A percentile compares a stretch with the other conserved stretches of the same genome.
These are phyloP conservation scores for Eurois occulta DNA, from an alignment of 2,888 invertebrate species.

Conservation along the genomic window DNA sequence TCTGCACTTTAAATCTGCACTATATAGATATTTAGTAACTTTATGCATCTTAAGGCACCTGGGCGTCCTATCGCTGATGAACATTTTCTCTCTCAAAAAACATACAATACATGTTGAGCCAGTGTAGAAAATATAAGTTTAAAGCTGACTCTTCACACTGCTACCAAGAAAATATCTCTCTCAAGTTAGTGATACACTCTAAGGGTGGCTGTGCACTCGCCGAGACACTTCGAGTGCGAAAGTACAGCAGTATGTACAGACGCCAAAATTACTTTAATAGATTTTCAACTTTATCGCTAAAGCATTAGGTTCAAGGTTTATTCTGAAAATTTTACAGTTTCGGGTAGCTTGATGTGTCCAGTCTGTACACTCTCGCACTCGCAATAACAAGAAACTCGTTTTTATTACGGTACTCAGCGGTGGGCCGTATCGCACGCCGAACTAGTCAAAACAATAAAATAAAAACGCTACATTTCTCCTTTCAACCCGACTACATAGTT, in stretches of 20 bases:
- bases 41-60: background rate
- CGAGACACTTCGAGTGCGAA: background rate
- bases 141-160: background rate
- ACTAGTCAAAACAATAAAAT: background rate
- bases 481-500: conserved; percentile 6
- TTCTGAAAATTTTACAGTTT: no score
- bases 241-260: background rate
- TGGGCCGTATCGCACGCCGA: background rate
- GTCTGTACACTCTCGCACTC: no score
- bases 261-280: no score
- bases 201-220: background rate
- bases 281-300: no score
- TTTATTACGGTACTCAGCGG: background rate
- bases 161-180: background rate
- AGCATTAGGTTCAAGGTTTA: no score
- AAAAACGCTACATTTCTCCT: conserved; percentile 16
- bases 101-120: background rate
- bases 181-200: background rate
- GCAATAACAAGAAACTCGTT: background rate
- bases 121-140: background rate
- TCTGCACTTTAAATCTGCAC: background rate
- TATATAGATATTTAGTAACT: background rate
- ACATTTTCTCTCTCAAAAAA: background rate
- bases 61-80: background rate
- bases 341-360: no score